Base-by-base conservation (phyloP, 2,113 vertebrate genomes). In the Semnornis frantzii region DNA sequence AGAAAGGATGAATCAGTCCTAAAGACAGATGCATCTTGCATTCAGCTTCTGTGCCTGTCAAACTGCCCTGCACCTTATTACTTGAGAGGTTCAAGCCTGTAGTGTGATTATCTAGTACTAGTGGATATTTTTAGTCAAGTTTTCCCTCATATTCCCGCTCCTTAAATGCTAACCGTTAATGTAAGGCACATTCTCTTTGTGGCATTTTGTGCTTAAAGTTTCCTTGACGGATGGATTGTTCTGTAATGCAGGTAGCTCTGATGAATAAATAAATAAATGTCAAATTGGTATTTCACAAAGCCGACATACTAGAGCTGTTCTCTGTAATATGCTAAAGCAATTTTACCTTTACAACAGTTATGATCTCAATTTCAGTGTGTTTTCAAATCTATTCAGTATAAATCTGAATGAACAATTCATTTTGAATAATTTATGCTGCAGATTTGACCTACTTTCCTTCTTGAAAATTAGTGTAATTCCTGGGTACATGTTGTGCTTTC, bases 241-340 rank as follows among this genome's bases (percentile, higher is more conserved):
- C 71, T 59, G 66, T 94, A 91, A 95, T 55, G 55, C 55, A 70
- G 66, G 70, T 86, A 93, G 92, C 74, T 24, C 59, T 92, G 90
- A 94, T 79, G 84, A 92, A 93, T 89, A 89, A 92, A 90, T 87
- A 95, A 94, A 94, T 87, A 94, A 92, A 94, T 87, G 59, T 82
- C 91, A 95, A 42, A 59, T 79, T 0, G 0, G 28, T 87, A 79
- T 89, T 93, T 95, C 63, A 66, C 86, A 12, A 90, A 84, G 44
- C 75, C 72, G 82, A 96, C 89, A 87, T 72, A 79, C 46, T 90
- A 58, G n/a, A 77, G 17, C 33, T 88, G 34, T 71, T 94, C 48
- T 76, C 6, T 3, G 39, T 85, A 82, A 72, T 66, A 68, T 0
- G 0, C 33, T 69, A 27, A 89, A 83, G 37, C 74, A 93, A 80